phyloP scores from a whole-genome alignment of 2,113 vertebrate genomes.

The Dasyprocta punctata region DNA sequence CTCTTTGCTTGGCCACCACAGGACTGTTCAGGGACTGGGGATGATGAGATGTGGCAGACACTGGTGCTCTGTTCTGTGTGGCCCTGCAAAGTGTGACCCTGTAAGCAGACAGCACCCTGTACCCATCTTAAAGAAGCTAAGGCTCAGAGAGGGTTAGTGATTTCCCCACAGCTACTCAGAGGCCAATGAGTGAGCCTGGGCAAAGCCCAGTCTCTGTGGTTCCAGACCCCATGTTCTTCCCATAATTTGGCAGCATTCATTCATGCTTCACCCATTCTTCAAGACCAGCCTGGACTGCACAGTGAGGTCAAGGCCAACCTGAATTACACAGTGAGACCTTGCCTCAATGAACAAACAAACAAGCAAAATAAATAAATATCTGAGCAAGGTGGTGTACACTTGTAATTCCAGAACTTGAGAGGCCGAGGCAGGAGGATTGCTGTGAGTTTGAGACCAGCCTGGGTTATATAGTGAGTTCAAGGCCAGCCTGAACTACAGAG shows the following conservation, averaged over 20 bases:
- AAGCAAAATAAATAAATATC: not conserved
- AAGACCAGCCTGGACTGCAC: not conserved
- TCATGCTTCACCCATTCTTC: not conserved
- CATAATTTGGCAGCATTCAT: not conserved
- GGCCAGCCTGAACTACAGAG: too few species aligned
- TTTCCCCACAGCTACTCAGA: not conserved
- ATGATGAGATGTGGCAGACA: not conserved
- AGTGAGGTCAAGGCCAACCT: too few species aligned
- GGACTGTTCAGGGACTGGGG: not conserved
- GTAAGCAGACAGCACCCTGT: not conserved
- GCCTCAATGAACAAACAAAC: not conserved
- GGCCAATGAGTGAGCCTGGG: too few species aligned
- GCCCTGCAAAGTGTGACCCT: not conserved
- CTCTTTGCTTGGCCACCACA: not conserved
- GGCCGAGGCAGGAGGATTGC: too few species aligned
- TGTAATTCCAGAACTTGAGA: too few species aligned
- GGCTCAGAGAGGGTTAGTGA: not conserved
- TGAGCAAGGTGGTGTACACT: too few species aligned
- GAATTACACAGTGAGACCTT: not conserved
- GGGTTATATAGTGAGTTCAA: too few species aligned
- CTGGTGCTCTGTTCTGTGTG: not conserved
- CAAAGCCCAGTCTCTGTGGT: not conserved
- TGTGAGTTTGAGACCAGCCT: too few species aligned
- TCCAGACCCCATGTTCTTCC: not conserved
- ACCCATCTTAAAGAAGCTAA: not conserved